Base-by-base conservation (phyloP, 1,140 invertebrate genomes). In the Neodiprion pinetum region DNA sequence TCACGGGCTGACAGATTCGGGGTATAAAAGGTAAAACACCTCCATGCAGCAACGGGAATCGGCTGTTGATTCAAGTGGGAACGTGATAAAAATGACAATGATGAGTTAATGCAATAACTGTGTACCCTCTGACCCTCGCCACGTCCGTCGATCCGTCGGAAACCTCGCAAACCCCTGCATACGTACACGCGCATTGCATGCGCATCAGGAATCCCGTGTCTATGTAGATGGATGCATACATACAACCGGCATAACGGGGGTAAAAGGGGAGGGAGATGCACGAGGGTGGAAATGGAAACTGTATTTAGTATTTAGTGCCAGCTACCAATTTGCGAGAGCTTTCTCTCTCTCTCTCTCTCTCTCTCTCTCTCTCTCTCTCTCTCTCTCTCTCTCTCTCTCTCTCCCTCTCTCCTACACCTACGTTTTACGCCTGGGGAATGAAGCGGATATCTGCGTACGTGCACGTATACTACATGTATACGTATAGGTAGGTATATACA, bases 21-120 rank as follows among this genome's bases (percentile, higher is more conserved):
- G 4, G 53, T 61, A 17, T 12, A 17, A 12, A 61, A 14, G 53
- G 53, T 12, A 14, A 40, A 1, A 40, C 5, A 40, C 28, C 28
- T 40, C 1, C 28, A 40, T 2, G 28, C 1, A 40, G 2, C 28
- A 40, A 40, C 28, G 28, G 28, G 28, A 40, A 1, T 40, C 28
- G 28, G 28, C 75, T 81, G 84, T 85, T 84, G 81, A 84, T 86
- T 84, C 84, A 84, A 86, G 84, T 83, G 83, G 78, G 79, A 82
- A 80, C 86, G 86, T 86, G 86, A 87, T 87, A 86, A 88, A 88
- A 87, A 88, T 88, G 84, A 86, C 86, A 88, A 88, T 86, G 84
- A 85, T 83, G 85, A 85, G 84, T 84, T 88, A 88, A 88, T 88
- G 86, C 86, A 86, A 85, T 87, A 88, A 86, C 85, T 82, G 80